Conservation (phyloP, 2,797 vertebrate genomes). For the Myiothlypis chrysogaster region DNA sequence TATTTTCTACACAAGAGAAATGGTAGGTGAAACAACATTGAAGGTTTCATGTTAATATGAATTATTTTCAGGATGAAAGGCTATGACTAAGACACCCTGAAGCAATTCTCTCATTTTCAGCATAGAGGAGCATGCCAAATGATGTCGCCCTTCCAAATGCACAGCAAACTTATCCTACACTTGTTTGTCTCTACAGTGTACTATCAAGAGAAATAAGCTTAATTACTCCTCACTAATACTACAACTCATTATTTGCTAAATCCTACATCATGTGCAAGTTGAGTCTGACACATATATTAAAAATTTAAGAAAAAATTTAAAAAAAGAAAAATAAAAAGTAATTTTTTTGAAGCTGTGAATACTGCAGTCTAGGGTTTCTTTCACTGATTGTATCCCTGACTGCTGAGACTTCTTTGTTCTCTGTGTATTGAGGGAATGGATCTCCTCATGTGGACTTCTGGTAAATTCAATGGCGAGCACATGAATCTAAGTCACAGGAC, state of each 20-base stretch:
- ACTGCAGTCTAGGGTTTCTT: background rate
- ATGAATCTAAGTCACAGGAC: background rate
- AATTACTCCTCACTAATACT: background rate
- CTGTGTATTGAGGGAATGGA: background rate
- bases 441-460: accelerated
- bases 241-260: background rate
- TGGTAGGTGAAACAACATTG: background rate
- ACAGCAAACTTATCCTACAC: background rate
- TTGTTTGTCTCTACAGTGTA: background rate
- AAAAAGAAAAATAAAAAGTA: accelerated
- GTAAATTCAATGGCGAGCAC: background rate
- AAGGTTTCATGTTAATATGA: background rate
- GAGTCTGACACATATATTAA: background rate
- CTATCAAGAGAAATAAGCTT: background rate
- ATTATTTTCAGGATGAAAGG: background rate
- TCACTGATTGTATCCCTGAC: background rate
- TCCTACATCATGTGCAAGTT: background rate
- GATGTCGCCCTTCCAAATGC: background rate
- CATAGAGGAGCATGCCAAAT: background rate
- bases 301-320: background rate
- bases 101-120: background rate
- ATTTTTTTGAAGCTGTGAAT: background rate
- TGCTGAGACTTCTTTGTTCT: background rate
- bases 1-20: background rate
- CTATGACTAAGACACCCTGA: background rate